Percentiles rank a stretch among this genome's conserved stretches.
Conservation (phyloP, 2,113 vertebrate genomes). For the Chauna torquata region DNA sequence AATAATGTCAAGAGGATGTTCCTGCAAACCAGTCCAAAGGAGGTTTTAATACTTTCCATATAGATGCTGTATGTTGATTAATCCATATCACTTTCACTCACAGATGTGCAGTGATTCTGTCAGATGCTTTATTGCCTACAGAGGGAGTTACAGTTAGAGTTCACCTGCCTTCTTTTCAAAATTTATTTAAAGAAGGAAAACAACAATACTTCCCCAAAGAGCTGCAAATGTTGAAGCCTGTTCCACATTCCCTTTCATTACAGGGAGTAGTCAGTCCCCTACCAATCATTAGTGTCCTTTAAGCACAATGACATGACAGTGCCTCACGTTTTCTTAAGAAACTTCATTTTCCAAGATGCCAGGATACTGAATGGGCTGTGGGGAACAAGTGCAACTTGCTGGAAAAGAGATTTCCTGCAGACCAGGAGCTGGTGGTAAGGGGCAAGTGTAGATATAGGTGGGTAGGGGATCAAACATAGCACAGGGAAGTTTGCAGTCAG, state of each 20-base stretch:
- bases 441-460: neutral
- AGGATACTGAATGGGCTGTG: neutral
- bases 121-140: slow-evolving; percentile 63
- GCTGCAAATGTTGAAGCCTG: slow-evolving; percentile 17
- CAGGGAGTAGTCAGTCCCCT: neutral
- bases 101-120: slow-evolving; percentile 57
- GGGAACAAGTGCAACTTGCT: neutral
- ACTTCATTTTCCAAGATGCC: neutral
- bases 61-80: slow-evolving; percentile 41
- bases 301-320: neutral
- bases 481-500: neutral
- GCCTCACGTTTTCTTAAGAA: neutral
- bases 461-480: neutral
- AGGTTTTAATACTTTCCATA: neutral
- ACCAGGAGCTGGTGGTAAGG: neutral
- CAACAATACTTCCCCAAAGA: slow-evolving; percentile 43
- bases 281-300: neutral
- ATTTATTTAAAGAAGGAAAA: slow-evolving; percentile 65
- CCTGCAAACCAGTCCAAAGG: neutral
- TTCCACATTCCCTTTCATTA: neutral
- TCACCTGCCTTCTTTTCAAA: slow-evolving; percentile 44
- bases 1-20: slow-evolving; percentile 1
- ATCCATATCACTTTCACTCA: slow-evolving; percentile 29
- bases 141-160: slow-evolving; percentile 66
- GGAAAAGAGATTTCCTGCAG: neutral